Base-by-base conservation (phyloP, 2,797 vertebrate genomes). In the Alcedo atthis region DNA sequence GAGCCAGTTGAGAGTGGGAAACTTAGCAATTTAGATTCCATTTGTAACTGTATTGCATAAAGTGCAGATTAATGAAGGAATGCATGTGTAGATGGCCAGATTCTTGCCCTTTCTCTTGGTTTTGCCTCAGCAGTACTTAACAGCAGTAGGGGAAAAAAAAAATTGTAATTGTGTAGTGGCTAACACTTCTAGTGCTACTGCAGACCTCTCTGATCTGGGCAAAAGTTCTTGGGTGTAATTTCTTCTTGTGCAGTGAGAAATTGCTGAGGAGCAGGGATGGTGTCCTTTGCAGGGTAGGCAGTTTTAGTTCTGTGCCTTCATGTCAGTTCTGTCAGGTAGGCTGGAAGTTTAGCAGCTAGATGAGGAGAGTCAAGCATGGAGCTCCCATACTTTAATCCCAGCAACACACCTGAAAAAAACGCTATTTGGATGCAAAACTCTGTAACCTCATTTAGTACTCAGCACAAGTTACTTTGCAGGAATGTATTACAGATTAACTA, bases 61-160 rank as follows among this genome's bases (percentile, higher is more conserved):
- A 90, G 62, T 88, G 62, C 73, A 92, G 85, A 94, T 91, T 83
- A 91, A 95, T 53, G 81, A 90, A 87, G 69, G 87, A 95, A 84
- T 87, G 79, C 3, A 1, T 0, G 7, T 2, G 1, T 62, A n/a
- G 55, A 87, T n/a, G 63, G 57, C 78, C 90, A 90, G 86, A 74
- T 85, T 73, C 55, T 94, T 94, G 54, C 64, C 68, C 42, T 92
- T 91, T 81, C 78, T 87, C 49, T 42, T 81, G 89, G 7, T 84
- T 95, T 92, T 92, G 75, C 40, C 76, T 91, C 53, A 48, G 43
- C 55, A 57, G 25, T 24, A 57, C 73, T 96, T 77, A 81, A 69
- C 35, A 37, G 35, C 35, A 37, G 35, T 37, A 37, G 51, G 87
- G 75, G 81, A 84, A 88, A 90, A 89, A 54, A 30, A 89, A 10